Evolutionary conservation across 2,113 vertebrate species (phyloP), one percentile per base, ranked within the genome.

Genomic region (Mandrillus leucophaeus): DNA sequence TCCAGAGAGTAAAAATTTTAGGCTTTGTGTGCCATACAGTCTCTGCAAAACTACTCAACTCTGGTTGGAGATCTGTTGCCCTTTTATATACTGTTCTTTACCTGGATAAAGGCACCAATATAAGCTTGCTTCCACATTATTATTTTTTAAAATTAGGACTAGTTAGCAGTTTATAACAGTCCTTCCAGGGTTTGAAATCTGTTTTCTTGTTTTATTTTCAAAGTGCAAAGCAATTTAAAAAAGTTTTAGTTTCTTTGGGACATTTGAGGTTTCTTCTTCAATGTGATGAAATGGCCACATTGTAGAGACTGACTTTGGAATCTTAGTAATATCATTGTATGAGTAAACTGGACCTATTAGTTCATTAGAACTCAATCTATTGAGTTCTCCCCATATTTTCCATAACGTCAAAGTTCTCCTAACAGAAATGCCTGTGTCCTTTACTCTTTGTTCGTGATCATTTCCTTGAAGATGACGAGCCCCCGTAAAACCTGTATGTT

Each of bases 151-250:
- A 85, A 78, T 78, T 78, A 80, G 68, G 38, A 89, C 16, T 70
- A 85, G 22, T 9, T 89, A 88, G 25, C 52, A 72, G 11, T 94
- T 95, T 88, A 90, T 10, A 88, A 68, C 22, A 93, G 30, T 70
- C n/a, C 23, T 90, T 92, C 72, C 27, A 76, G 83, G 59, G 17
- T 90, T 89, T 95, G 57, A 75, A 76, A 90, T 59, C 38, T 4
- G 35, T 90, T 64, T 68, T 18, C 32, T 68, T 68, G 66, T 18
- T 68, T n/a, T 85, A 88, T 97, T 96, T 92, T 93, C 72, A 81
- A 96, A 92, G 13, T 90, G 68, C 50, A 93, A 88, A 96, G 55
- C 16, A 79, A 52, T 81, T 30, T 48, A 73, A 82, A 61, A 72
- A 93, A 95, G 35, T 96, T 50, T 78, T 89, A 18, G 10, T 84